These are phyloP conservation scores for Spodoptera frugiperda DNA, from an alignment of 1,140 invertebrate genomes.

Conservation along the genomic window DNA sequence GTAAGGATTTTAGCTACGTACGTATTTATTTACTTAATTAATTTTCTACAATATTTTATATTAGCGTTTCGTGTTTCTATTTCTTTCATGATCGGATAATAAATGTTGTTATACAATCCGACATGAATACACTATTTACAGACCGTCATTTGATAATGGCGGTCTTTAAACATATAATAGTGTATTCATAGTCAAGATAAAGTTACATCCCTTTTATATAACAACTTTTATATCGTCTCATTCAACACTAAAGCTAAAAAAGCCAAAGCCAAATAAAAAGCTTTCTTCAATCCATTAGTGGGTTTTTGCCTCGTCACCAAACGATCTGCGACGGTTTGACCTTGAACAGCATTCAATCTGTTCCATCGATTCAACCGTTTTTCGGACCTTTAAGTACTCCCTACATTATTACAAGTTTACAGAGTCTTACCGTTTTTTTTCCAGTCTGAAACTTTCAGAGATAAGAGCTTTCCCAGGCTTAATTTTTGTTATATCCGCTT, in stretches of 20 bases:
- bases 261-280: neutral
- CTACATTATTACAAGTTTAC: no score
- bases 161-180: no score
- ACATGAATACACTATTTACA: no score
- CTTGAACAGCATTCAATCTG: neutral
- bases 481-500: slow-evolving; percentile 31
- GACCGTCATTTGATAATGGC: no score
- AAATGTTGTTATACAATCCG: no score
- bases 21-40: no score
- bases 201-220: neutral
- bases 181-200: no score
- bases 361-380: slow-evolving; percentile 2
- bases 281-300: slow-evolving; percentile 10
- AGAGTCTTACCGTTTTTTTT: slow-evolving; percentile 1
- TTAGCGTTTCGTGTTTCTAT: no score
- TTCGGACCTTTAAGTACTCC: neutral
- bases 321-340: slow-evolving; percentile 6
- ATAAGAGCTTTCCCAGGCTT: slow-evolving; percentile 20
- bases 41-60: no score
- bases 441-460: slow-evolving; percentile 8
- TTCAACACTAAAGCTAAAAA: neutral
- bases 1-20: no score
- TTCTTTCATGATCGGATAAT: no score
- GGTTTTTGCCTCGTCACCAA: slow-evolving; percentile 13
- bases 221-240: neutral